Base-by-base conservation (phyloP, 2,113 vertebrate species). In the Ammospiza nelsoni region DNA sequence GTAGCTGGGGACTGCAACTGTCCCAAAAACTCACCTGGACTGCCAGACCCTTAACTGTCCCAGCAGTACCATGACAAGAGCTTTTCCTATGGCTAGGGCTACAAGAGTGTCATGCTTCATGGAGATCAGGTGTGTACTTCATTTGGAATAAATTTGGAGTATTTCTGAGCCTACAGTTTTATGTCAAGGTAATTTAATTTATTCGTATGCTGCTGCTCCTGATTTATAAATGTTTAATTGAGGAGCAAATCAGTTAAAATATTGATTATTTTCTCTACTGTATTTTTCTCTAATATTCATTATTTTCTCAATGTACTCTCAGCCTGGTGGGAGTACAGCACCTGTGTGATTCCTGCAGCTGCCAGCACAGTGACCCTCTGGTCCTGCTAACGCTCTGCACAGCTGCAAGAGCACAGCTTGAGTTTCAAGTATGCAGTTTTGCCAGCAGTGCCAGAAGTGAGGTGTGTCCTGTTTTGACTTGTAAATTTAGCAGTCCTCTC, bases 401-500 rank as follows among this genome's bases (percentile, higher is more conserved):
- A 69, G 84, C 91, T 91, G 87, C 67, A 33, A 16, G 74, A 69
- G 74, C 66, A 49, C 81, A 88, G 78, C 92, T 83, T 74, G 48
- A 54, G n/a, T 84, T 91, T 76, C 91, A 74, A 49, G 49, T 86
- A 43, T 72, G 46, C 74, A 65, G 48, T 80, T 90, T 52, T 84
- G 80, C 52, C 66, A 81, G 55, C 77, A 59, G 49, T 58, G 55
- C 90, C 62, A 76, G 48, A 61, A 52, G n/a, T 90, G 89, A 92
- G 73, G 61, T 76, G 86, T 85, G 57, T 44, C 48, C 79, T 90
- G 28, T 44, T 96, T 75, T 92, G 68, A 46, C 23, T 92, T 86
- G 72, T 77, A 84, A 94, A 88, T 95, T 59, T 86, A 78, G 28
- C 80, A 92, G 79, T 89, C 51, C 81, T 69, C 35, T 87, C 43